Conservation (phyloP, 1,140 invertebrate species). For the Ceratitis capitata region DNA sequence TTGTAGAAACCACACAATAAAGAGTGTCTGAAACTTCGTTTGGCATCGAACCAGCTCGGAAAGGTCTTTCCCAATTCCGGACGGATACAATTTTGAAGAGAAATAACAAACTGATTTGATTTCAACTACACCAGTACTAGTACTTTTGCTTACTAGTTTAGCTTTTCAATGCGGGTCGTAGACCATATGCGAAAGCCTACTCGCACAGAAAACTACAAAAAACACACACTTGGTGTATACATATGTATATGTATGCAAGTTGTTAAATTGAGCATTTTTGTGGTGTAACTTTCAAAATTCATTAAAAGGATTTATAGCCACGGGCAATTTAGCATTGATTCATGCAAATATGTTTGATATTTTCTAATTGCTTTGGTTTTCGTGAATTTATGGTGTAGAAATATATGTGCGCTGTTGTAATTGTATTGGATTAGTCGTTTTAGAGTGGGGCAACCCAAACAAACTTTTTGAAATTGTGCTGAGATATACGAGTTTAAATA, state of each 20-base stretch:
- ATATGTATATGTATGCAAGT: neutral
- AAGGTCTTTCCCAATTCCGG: too few species aligned
- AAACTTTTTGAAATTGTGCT: too few species aligned
- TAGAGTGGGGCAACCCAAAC: too few species aligned
- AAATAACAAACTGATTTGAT: too few species aligned
- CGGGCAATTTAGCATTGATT: neutral
- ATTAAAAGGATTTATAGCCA: conserved; percentile 20
- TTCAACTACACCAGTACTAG: too few species aligned
- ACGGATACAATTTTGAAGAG: too few species aligned
- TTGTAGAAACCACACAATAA: too few species aligned
- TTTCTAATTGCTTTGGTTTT: neutral
- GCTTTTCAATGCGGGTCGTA: neutral
- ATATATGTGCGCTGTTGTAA: neutral
- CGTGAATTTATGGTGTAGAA: neutral
- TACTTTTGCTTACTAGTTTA: too few species aligned
- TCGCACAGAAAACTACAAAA: neutral
- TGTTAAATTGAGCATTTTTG: neutral
- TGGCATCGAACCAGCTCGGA: too few species aligned
- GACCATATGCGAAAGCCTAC: too few species aligned
- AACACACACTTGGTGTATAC: neutral
- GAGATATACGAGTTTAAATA: too few species aligned
- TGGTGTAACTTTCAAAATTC: conserved; percentile 20
- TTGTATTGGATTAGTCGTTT: neutral
- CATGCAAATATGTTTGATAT: neutral
- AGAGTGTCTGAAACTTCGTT: too few species aligned